Base-by-base conservation (phyloP, 2,888 invertebrate genomes). In the Lissocephala sabroskyi region DNA sequence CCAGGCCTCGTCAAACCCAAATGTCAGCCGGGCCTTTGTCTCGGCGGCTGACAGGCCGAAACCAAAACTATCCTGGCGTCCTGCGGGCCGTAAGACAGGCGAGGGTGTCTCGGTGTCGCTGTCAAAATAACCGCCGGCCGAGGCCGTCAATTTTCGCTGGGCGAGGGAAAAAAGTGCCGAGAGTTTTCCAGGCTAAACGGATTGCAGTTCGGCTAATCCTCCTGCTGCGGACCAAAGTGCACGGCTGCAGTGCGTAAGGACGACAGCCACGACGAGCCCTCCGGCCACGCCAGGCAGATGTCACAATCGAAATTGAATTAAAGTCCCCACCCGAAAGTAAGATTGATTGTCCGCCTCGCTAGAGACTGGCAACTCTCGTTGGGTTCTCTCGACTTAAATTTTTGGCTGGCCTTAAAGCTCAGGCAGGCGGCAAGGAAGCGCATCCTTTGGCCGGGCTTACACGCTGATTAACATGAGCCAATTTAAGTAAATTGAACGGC, bases 281-380 rank as follows among this genome's bases (percentile, higher is more conserved):
- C n/a, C n/a, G n/a, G n/a, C n/a, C n/a, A n/a, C n/a, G n/a, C n/a
- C n/a, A 82, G 82, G 82, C 82, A 82, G 82, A 83, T 82, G 82
- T 82, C 82, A 83, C 82, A 83, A 81, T 81, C 75, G 82, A 82
- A 82, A 82, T 83, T 83, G 83, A 82, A 83, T 83, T 82, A 83
- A 83, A 83, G 81, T 76, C 70, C n/a, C n/a, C n/a, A n/a, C n/a
- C n/a, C n/a, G 76, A 77, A 82, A 80, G 78, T 73, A 79, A 83
- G 82, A 82, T 82, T 83, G 83, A 82, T 82, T 82, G 82, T 81
- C 79, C 73, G 65, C 7, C 23, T 23, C 23, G 4, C 23, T 5
- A 23, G 7, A 23, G 7, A 23, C 23, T 5, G 23, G 7, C 23
- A 7, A 23, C 23, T 23, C 3, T 23, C 7, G 3, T 23, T 23